Evolutionary conservation across 2,113 vertebrate species (phyloP), one percentile per base, ranked within the genome.

Genomic region (Rhombomys opimus): DNA sequence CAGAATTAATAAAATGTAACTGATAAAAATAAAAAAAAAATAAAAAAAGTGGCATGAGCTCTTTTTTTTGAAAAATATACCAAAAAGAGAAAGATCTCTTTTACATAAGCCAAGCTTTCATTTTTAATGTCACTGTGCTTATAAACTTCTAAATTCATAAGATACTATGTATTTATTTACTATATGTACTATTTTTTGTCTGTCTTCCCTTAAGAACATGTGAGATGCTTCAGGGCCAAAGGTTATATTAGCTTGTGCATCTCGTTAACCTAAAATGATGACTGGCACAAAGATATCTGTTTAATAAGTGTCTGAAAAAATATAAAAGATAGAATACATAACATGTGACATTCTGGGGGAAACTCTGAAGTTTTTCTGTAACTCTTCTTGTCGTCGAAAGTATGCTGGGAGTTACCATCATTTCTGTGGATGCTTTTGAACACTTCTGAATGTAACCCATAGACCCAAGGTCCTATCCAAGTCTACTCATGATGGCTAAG

Each of bases 71-170:
- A 54, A 4, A 67, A 57, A 32, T 30, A 72, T 32, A 61, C 30
- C 61, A 32, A 67, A 17, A 54, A 81, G 52, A 63, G 67, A 85
- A 0, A 86, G 14, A n/a, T 73, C 4, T 41, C 4, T 38, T 27
- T 72, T 17, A 3, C 3, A 57, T 13, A 50, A 30, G 38, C n/a
- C 61, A 38, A 30, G 63, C 25, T 2, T 91, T 88, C 0, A 54
- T 46, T 91, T 96, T 86, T 27, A 90, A 32, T 90, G 95, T 87
- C 3, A 30, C 73, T 93, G 59, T 3, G 52, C 1, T 93, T 67
- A 57, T 14, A 82, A 65, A 52, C 17, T 80, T 91, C 10, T 38
- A n/a, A 76, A 82, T 7, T 68, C 80, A 3, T 22, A 54, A 61
- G 18, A 23, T 77, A 61, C 9, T 85, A 30, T 81, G 41, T 57